Base-by-base conservation (phyloP, 92 coral and sea anemone genomes). In the Actinostola sp. region DNA sequence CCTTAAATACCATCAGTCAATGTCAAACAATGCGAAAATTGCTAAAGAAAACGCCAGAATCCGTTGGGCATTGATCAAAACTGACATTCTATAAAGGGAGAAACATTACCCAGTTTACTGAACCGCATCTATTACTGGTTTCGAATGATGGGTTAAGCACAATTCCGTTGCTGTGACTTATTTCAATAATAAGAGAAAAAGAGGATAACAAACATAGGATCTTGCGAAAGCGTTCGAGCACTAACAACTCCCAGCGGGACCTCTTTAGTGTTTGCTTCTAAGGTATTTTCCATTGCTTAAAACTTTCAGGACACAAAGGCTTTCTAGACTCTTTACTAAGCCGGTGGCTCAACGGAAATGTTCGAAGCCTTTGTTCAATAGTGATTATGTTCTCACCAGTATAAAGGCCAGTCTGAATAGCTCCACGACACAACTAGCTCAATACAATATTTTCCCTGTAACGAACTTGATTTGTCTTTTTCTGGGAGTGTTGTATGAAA, bases 361-460 rank as follows among this genome's bases (percentile, higher is more conserved):
- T 39, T 28, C 1, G 17, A 7, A 9, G 23, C 30, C 81, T 43
- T 75, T 75, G 81, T 75, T 75, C 8, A 17, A 16, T 28, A 43
- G 81, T 64, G 71, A 75, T 75, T 75, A 75, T 17, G 42, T 28
- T 29, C 60, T 45, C 60, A 63, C 71, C 59, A 10, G 25, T 51
- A 75, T 75, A 75, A 75, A 63, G 32, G 81, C 55, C 19, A 1
- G 17, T 63, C 70, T 73, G 63, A 73, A 73, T 73, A 73, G 71
- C 48, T 28, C 10, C 17, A 28, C 48, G 7, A 8, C 6, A 51
- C 29, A 26, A 41, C 61, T n/a, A 28, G 29, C 58, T 73, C 31
- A 51, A 68, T 50, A 27, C 33, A 7, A 33, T 16, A 24, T 51
- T 34, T 68, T 19, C 11, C n/a, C 6, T 31, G 25, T 19, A 28